Percentiles rank a stretch among this genome's conserved stretches.
Conservation (phyloP, 1,140 invertebrate species). For the Camponotus pennsylvanicus region DNA sequence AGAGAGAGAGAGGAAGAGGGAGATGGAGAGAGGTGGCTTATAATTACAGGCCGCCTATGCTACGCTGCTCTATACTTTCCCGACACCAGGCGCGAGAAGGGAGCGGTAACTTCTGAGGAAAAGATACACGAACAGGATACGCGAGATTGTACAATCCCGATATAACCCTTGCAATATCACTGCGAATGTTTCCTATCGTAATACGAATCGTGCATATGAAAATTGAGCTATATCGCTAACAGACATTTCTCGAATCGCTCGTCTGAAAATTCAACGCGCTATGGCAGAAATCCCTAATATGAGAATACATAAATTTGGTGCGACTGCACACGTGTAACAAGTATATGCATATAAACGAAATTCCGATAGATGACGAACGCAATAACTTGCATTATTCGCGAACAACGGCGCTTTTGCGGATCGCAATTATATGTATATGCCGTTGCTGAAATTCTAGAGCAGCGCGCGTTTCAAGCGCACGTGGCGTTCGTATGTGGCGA, state of each 20-base stretch:
- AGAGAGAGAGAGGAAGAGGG: conserved; percentile 1
- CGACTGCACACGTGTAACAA: conserved; percentile 11
- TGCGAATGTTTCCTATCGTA: conserved; percentile 20
- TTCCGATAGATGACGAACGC: not conserved
- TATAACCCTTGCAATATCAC: conserved; percentile 12
- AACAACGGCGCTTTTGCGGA: conserved; percentile 44
- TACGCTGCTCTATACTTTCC: conserved; percentile 69
- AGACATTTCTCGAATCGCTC: not conserved
- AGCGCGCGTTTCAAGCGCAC: not conserved
- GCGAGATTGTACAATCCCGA: conserved; percentile 9
- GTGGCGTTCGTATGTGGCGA: not conserved
- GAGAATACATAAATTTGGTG: not conserved
- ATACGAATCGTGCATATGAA: not conserved
- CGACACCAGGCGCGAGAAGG: conserved; percentile 10
- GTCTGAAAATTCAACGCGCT: no score
- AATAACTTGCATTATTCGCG: conserved; percentile 43
- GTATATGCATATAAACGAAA: not conserved
- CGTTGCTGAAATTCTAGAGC: conserved; percentile 41
- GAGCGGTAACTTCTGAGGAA: conserved; percentile 31
- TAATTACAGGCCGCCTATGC: conserved; percentile 71
- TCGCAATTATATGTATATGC: conserved; percentile 11
- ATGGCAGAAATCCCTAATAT: not conserved
- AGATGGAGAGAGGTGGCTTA: conserved; percentile 58
- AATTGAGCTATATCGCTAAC: not conserved
- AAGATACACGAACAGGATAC: conserved; percentile 39